A percentile compares a stretch with the other conserved stretches of the same genome.
These are phyloP conservation scores for Phlogophora meticulosa DNA, from an alignment of 2,888 invertebrate species.

Conservation along the genomic window DNA sequence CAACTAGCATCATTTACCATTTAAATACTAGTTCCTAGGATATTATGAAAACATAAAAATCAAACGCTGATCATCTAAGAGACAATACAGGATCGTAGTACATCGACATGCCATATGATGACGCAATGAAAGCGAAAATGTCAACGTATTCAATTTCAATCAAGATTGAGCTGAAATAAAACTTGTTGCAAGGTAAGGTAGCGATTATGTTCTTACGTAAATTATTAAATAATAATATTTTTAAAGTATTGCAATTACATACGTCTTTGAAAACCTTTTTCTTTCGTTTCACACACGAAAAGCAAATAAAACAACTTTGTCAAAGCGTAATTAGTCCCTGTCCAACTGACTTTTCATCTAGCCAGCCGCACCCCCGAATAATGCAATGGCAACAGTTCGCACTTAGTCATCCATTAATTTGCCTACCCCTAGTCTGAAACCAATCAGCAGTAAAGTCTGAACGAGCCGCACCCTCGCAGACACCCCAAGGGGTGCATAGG, in stretches of 20 bases:
- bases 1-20: constrained; percentile 17
- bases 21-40: constrained; percentile 7
- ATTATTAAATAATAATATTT: constrained; percentile 11
- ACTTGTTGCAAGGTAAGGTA: constrained; percentile 9
- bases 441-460: constrained; percentile 63
- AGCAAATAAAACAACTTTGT: neutral
- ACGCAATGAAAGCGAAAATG: constrained; percentile 4
- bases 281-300: neutral
- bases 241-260: neutral
- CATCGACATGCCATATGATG: neutral
- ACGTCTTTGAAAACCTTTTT: neutral
- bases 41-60: constrained; percentile 21
- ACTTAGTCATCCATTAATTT: constrained; percentile 63
- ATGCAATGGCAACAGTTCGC: constrained; percentile 36
- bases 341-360: constrained; percentile 21
- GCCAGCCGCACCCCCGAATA: constrained; percentile 24
- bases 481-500: constrained; percentile 65
- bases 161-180: constrained; percentile 12
- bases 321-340: neutral
- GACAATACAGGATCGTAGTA: neutral
- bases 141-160: constrained; percentile 20
- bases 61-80: neutral
- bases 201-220: constrained; percentile 7
- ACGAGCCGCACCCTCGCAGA: constrained; percentile 66
- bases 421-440: constrained; percentile 60